Conservation (phyloP, 2,888 invertebrate species). For the Amphipyra tragopoginis region DNA sequence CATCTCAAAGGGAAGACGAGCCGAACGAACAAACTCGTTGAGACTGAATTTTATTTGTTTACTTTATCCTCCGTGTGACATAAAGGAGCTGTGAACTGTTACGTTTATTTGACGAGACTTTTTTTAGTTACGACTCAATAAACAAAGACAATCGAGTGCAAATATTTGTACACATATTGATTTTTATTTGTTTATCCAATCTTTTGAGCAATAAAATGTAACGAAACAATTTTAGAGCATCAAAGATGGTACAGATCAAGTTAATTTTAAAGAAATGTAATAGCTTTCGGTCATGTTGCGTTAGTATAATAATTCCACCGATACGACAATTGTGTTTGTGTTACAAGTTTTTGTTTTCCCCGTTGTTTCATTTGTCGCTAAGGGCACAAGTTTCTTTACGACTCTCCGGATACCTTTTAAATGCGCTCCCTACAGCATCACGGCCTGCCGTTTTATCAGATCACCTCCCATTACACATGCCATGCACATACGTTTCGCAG, state of each 20-base stretch:
- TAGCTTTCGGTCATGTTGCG: slow-evolving; percentile 31
- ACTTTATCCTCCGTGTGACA: slow-evolving; percentile 75
- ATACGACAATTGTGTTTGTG: slow-evolving; percentile 49
- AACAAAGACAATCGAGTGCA: slow-evolving; percentile 82
- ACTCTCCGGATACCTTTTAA: slow-evolving; percentile 64
- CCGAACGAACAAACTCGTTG: slow-evolving; percentile 61
- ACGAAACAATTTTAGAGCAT: slow-evolving; percentile 30
- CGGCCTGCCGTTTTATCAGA: slow-evolving; percentile 64
- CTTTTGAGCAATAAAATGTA: slow-evolving; percentile 48
- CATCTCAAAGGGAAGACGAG: slow-evolving; percentile 40
- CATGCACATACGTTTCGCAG: slow-evolving; percentile 58
- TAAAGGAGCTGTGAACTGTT: slow-evolving; percentile 82
- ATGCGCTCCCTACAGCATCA: slow-evolving; percentile 61
- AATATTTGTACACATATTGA: slow-evolving; percentile 81
- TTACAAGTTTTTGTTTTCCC: slow-evolving; percentile 56
- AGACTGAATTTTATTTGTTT: slow-evolving; percentile 82
- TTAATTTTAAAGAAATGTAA: slow-evolving; percentile 37
- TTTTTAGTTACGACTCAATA: slow-evolving; percentile 84
- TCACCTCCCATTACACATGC: slow-evolving; percentile 62
- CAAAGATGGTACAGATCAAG: slow-evolving; percentile 20
- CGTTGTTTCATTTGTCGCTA: slow-evolving; percentile 63
- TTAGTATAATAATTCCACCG: slow-evolving; percentile 36
- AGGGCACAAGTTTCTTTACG: slow-evolving; percentile 66
- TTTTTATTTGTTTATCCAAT: slow-evolving; percentile 63
- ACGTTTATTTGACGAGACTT: slow-evolving; percentile 78